A percentile compares a stretch with the other conserved stretches of the same genome.
Conservation (phyloP, 2,797 vertebrate species). For the Crocidura indochinensis region DNA sequence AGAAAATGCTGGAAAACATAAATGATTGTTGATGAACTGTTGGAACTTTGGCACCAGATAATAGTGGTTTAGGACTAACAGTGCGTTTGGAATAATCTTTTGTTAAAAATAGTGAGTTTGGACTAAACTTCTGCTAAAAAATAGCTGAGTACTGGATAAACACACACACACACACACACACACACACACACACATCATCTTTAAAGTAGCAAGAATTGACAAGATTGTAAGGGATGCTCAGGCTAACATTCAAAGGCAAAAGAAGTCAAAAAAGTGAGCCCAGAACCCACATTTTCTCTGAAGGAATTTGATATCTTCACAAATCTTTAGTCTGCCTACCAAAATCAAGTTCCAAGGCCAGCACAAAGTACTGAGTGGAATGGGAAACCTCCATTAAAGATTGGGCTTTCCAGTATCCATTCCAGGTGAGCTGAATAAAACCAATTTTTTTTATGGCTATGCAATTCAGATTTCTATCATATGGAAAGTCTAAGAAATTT, state of each 20-base stretch:
- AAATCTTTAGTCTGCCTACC: slow-evolving; percentile 59
- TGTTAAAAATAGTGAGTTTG: slow-evolving; percentile 37
- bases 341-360: slow-evolving; percentile 49
- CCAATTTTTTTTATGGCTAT: background rate
- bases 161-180: no score
- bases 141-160: background rate
- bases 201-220: background rate
- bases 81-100: background rate
- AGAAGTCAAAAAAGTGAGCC: background rate
- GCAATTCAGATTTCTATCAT: slow-evolving; percentile 18
- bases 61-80: background rate
- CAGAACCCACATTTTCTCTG: background rate
- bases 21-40: background rate
- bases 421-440: slow-evolving; percentile 23
- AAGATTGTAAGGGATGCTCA: slow-evolving; percentile 15
- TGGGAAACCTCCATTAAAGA: background rate
- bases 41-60: slow-evolving; percentile 2
- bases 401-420: slow-evolving; percentile 39
- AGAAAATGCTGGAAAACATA: background rate
- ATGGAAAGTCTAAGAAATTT: slow-evolving; percentile 21
- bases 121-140: slow-evolving; percentile 29
- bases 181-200: background rate
- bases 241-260: background rate
- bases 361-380: background rate
- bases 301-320: slow-evolving; percentile 24